Evolutionary conservation across 2,888 invertebrate species (phyloP).

Genomic region (Campoplex capitator): DNA sequence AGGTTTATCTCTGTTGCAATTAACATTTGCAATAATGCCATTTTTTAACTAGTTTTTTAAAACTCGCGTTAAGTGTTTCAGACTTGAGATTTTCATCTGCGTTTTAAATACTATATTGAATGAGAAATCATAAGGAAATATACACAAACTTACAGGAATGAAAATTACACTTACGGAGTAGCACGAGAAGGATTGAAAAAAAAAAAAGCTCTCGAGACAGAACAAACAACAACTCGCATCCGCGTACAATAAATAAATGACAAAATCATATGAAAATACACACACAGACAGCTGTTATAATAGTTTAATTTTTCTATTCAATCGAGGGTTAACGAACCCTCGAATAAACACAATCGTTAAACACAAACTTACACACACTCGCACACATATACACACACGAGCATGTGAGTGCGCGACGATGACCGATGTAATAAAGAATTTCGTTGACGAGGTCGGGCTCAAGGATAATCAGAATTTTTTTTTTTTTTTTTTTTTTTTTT

Average conservation of each 20-base stretch:
- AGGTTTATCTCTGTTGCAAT: slow-evolving; percentile 64
- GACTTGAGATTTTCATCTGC: slow-evolving; percentile 61
- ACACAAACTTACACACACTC: slow-evolving; percentile 4
- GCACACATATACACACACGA: background rate
- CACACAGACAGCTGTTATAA: slow-evolving; percentile 61
- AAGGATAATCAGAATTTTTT: slow-evolving; percentile 60
- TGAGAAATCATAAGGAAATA: background rate
- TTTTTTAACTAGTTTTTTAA: slow-evolving; percentile 70
- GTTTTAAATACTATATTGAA: slow-evolving; percentile 50
- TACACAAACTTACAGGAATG: background rate
- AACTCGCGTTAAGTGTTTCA: slow-evolving; percentile 63
- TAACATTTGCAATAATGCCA: slow-evolving; percentile 69
- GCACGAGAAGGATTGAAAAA: background rate
- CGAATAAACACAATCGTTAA: slow-evolving; percentile 38
- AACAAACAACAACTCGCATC: slow-evolving; percentile 53
- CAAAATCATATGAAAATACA: slow-evolving; percentile 26
- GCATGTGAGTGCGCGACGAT: slow-evolving; percentile 2
- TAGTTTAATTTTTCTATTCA: slow-evolving; percentile 51
- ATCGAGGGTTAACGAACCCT: slow-evolving; percentile 50
- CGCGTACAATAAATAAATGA: slow-evolving; percentile 52
- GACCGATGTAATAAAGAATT: slow-evolving; percentile 49
- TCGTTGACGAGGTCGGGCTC: slow-evolving; percentile 61
- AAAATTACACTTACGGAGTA: slow-evolving; percentile 4
- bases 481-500: slow-evolving; percentile 53
- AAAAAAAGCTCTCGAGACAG: background rate